A percentile compares a stretch with the other conserved stretches of the same genome.
Evolutionary conservation across 2,888 invertebrate genomes (phyloP).

Genomic region (Orthosia gothica): DNA sequence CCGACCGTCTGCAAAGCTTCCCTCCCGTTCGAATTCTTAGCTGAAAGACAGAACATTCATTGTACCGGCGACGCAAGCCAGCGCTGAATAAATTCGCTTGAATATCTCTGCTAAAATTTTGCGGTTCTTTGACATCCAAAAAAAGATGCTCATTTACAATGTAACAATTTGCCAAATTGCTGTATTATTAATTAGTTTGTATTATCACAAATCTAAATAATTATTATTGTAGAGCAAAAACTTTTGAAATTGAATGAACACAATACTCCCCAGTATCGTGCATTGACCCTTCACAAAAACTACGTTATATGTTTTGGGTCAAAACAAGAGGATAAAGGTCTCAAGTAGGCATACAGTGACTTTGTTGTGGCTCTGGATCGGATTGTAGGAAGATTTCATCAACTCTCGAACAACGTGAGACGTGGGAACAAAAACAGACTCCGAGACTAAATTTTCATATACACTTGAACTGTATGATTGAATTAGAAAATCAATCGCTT

Average conservation of each 20-base stretch:
- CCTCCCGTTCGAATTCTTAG: slow-evolving; percentile 20
- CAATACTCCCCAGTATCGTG: neutral
- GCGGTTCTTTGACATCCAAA: slow-evolving; percentile 8
- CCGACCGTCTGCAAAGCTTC: slow-evolving; percentile 25
- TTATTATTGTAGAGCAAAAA: slow-evolving; percentile 18
- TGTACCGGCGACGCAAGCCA: slow-evolving; percentile 19
- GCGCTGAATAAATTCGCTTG: slow-evolving; percentile 42
- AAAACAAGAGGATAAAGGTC: slow-evolving; percentile 61
- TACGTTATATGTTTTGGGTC: slow-evolving; percentile 32
- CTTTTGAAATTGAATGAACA: neutral
- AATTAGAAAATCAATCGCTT: neutral
- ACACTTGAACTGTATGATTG: neutral
- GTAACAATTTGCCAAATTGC: neutral
- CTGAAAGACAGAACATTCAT: slow-evolving; percentile 49
- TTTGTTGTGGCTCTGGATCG: slow-evolving; percentile 53
- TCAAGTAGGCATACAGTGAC: slow-evolving; percentile 46
- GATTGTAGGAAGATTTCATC: slow-evolving; percentile 45
- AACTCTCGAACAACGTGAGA: slow-evolving; percentile 25
- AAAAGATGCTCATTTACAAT: slow-evolving; percentile 20
- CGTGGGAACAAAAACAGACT: slow-evolving; percentile 27
- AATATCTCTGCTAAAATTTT: slow-evolving; percentile 19
- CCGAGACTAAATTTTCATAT: neutral
- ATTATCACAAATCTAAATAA: slow-evolving; percentile 19
- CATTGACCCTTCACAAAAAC: slow-evolving; percentile 49
- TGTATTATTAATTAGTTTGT: slow-evolving; percentile 22